Evolutionary conservation across 37 sponge, comb jelly and placozoan genomes (phyloP).

Genomic region (Aplysina aerophoba): DNA sequence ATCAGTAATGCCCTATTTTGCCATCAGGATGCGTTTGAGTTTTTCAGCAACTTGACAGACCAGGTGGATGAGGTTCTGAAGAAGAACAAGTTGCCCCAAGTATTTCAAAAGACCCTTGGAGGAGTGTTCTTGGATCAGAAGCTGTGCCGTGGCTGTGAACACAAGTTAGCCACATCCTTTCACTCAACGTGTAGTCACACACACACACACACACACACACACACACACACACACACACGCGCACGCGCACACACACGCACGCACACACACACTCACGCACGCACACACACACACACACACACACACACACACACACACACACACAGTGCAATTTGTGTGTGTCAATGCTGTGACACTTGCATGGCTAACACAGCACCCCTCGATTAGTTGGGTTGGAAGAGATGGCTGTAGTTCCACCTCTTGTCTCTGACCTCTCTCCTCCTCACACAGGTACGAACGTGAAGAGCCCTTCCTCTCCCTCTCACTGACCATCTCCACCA

Average conservation of each 20-base stretch:
- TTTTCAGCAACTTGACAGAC: slow-evolving; percentile 91
- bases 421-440: slow-evolving; percentile 10
- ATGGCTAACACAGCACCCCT: too few species aligned
- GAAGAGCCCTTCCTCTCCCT: slow-evolving; percentile 85
- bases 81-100: slow-evolving; percentile 50
- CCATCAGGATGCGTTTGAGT: slow-evolving; percentile 90
- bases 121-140: slow-evolving; percentile 93
- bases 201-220: too few species aligned
- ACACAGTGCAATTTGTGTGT: too few species aligned
- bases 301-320: too few species aligned
- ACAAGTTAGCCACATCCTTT: slow-evolving; percentile 40
- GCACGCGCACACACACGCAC: too few species aligned
- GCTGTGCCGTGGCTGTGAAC: slow-evolving; percentile 90
- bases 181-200: background rate
- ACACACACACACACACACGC: too few species aligned
- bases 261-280: too few species aligned
- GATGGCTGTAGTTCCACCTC: too few species aligned
- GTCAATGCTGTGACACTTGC: too few species aligned
- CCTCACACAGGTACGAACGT: slow-evolving; percentile 74
- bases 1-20: background rate
- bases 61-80: slow-evolving; percentile 91
- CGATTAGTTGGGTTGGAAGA: too few species aligned
- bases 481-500: slow-evolving; percentile 67
- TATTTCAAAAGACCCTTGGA: slow-evolving; percentile 82
- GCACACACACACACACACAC: too few species aligned